Percentiles rank a stretch among this genome's conserved stretches.
Conservation (phyloP, 2,888 invertebrate genomes). For the Coremacera marginata region DNA sequence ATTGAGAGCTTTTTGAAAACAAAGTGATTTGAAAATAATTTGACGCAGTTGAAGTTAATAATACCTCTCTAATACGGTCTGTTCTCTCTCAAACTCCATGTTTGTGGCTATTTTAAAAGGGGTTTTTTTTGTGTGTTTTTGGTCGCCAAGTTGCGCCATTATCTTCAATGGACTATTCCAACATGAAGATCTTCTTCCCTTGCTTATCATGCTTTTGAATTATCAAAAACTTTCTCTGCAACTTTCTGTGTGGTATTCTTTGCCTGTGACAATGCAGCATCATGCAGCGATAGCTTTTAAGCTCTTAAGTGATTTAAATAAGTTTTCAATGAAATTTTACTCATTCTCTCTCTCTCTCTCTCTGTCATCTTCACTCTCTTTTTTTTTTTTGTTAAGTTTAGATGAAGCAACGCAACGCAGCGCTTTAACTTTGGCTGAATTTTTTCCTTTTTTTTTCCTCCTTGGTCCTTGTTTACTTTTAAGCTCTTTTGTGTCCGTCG, state of each 20-base stretch:
- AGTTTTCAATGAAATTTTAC: conserved; percentile 27
- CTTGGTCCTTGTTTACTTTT: not conserved
- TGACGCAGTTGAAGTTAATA: no score
- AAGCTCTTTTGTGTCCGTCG: not conserved
- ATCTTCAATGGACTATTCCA: no score
- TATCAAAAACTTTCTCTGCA: not conserved
- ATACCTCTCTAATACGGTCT: no score
- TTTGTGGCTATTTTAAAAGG: no score
- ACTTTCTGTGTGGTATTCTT: not conserved
- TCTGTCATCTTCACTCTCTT: not conserved
- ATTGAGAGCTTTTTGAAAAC: no score
- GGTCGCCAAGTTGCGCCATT: no score
- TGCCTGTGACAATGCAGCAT: conserved; percentile 3
- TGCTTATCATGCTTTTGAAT: no score
- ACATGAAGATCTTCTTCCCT: no score
- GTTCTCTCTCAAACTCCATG: no score
- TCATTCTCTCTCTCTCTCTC: not conserved
- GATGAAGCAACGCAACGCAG: not conserved
- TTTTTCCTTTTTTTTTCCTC: not conserved
- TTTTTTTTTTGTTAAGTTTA: no score
- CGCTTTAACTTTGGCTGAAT: conserved; percentile 12
- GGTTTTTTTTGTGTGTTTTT: no score
- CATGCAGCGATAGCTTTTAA: conserved; percentile 25
- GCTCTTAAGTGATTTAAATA: conserved; percentile 30
- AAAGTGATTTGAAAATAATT: no score